These are phyloP conservation scores for Hassar affinis DNA, from an alignment of 2,113 vertebrate species.

Conservation along the genomic window DNA sequence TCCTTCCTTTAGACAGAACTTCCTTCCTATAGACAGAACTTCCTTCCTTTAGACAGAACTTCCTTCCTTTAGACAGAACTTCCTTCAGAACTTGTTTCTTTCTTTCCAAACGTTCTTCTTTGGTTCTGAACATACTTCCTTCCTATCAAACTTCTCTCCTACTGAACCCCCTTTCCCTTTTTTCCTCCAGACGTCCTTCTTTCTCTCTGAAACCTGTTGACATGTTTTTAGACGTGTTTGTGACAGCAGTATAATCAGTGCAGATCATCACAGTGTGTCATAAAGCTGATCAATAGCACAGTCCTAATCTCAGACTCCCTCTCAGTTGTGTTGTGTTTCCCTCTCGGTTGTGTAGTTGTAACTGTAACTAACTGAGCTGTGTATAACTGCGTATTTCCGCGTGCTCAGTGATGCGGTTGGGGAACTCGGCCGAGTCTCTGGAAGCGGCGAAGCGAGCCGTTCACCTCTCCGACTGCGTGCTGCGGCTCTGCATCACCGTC, in stretches of 20 bases:
- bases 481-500: constrained; percentile 88
- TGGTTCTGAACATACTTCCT: no score
- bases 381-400: neutral
- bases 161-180: no score
- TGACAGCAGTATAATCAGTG: neutral
- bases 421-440: constrained; percentile 86
- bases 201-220: no score
- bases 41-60: no score
- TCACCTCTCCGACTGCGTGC: constrained; percentile 85
- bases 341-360: no score
- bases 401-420: constrained; percentile 83
- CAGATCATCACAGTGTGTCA: neutral
- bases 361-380: neutral
- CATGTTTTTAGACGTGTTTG: neutral
- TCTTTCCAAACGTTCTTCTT: no score
- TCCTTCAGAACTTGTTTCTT: no score
- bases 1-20: no score
- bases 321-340: neutral
- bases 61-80: no score
- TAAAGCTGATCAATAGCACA: neutral
- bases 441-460: constrained; percentile 85
- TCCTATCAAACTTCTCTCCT: no score
- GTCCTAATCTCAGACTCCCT: neutral
- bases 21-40: no score
- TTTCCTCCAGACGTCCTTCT: no score